These are phyloP conservation scores for Lysandra coridon DNA, from an alignment of 2,888 invertebrate genomes.

Conservation along the genomic window DNA sequence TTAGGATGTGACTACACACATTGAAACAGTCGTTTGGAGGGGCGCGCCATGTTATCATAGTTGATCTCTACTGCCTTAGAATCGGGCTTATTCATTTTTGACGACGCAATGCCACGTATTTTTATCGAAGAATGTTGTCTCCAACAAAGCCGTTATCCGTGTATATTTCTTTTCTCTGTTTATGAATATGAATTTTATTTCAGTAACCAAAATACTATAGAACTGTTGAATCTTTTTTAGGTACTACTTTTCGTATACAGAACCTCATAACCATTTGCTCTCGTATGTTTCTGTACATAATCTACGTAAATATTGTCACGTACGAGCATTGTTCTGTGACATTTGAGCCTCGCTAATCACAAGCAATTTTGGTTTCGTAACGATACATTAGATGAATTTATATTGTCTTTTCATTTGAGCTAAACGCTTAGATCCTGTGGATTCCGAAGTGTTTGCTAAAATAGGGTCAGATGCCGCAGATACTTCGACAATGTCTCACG, in stretches of 20 bases:
- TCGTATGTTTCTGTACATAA: slow-evolving; percentile 62
- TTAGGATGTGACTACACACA: no score
- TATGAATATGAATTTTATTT: no score
- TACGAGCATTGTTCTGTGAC: slow-evolving; percentile 77
- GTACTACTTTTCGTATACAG: slow-evolving; percentile 50
- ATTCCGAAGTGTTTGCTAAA: neutral
- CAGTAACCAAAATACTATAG: neutral
- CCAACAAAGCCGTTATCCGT: no score
- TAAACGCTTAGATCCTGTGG: slow-evolving; percentile 15
- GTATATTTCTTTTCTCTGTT: no score
- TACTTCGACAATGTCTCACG: neutral
- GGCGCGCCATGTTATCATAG: no score
- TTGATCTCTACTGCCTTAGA: neutral
- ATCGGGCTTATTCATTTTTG: no score
- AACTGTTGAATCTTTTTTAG: neutral
- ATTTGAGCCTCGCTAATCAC: slow-evolving; percentile 78
- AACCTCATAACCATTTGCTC: slow-evolving; percentile 60
- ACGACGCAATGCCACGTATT: no score
- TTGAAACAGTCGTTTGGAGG: no score
- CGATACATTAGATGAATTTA: slow-evolving; percentile 65
- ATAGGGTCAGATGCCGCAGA: neutral
- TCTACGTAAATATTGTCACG: slow-evolving; percentile 74
- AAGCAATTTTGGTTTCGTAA: slow-evolving; percentile 77
- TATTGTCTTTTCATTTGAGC: slow-evolving; percentile 64
- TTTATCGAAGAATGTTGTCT: no score